A percentile compares a stretch with the other conserved stretches of the same genome.
These are phyloP conservation scores for Eulemur rubriventer DNA, from an alignment of 2,797 vertebrate genomes.

Conservation along the genomic window DNA sequence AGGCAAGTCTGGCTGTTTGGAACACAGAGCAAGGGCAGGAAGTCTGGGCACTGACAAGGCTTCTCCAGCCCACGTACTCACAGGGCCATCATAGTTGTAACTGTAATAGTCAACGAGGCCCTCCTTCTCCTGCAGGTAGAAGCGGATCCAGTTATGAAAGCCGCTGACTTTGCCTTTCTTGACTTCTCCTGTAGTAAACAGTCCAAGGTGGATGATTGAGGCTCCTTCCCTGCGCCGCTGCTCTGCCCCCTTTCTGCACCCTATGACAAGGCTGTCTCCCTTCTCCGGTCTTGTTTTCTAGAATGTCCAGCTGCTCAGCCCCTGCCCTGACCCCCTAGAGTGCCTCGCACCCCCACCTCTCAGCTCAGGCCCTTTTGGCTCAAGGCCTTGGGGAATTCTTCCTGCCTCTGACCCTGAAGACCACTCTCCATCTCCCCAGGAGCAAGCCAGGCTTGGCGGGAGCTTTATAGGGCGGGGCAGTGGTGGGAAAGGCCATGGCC, in stretches of 20 bases:
- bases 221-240: not conserved
- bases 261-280: not conserved
- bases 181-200: constrained; percentile 90
- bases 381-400: not conserved
- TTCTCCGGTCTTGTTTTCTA: not conserved
- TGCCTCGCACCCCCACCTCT: not conserved
- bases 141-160: constrained; percentile 97
- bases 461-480: not conserved
- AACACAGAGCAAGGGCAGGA: not conserved
- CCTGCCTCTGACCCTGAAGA: not conserved
- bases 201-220: not conserved
- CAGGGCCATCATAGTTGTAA: constrained; percentile 93
- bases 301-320: not conserved
- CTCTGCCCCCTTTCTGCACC: not conserved
- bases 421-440: not conserved
- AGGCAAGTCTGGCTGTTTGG: not conserved
- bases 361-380: not conserved
- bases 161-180: constrained; percentile 93
- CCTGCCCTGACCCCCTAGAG: not conserved
- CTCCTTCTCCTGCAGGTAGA: constrained; percentile 93
- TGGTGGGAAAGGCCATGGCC: not conserved
- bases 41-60: not conserved
- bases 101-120: constrained; percentile 93
- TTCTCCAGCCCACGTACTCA: constrained; percentile 81
- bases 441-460: not conserved